Evolutionary conservation across 2,888 invertebrate species (phyloP), one percentile per base, ranked within the genome.

Genomic region (Metalampra italica): DNA sequence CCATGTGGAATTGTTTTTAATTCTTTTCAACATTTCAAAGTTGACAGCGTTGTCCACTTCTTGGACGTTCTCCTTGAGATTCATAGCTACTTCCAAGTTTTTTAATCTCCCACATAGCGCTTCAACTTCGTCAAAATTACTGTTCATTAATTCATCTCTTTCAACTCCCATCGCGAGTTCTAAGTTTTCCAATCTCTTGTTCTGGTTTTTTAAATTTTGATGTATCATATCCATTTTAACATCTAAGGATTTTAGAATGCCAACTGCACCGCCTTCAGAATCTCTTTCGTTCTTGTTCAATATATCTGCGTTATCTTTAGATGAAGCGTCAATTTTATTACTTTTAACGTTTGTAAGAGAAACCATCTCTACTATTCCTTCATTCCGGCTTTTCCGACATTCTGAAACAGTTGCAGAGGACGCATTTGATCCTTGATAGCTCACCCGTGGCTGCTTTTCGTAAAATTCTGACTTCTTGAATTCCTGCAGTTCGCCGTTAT

Each of bases 381-480:
- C 22, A 22, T 22, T 22, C 22, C 22, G 22, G 22, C 22, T 9
- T 11, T n/a, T 45, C n/a, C n/a, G 29, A 22, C 22, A 37, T 11
- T 12, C 29, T 22, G 29, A 7, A 29, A 8, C 2, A 12, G 11
- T n/a, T 4, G n/a, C 29, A 42, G 5, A n/a, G 29, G 52, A 30
- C 22, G 32, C 14, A 37, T 47, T 32, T 50, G 9, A 22, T 45
- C 15, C 39, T 13, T 40, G 47, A 43, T 43, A 40, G 39, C 39
- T 49, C 14, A 29, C 38, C 44, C n/a, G 38, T 30, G 30, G 47
- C 9, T 70, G 71, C 15, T 63, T 69, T 43, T 62, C 56, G 47
- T 78, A 84, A 36, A 84, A 79, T 1, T 78, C 76, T 0, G 78
- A 71, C 7, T 62, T 63, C 48, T 71, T 77, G 29, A 84, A 86